Percentiles rank a stretch among this genome's conserved stretches.
phyloP scores from a whole-genome alignment of 2,113 vertebrate genomes.

The Myiozetetes cayanensis region DNA sequence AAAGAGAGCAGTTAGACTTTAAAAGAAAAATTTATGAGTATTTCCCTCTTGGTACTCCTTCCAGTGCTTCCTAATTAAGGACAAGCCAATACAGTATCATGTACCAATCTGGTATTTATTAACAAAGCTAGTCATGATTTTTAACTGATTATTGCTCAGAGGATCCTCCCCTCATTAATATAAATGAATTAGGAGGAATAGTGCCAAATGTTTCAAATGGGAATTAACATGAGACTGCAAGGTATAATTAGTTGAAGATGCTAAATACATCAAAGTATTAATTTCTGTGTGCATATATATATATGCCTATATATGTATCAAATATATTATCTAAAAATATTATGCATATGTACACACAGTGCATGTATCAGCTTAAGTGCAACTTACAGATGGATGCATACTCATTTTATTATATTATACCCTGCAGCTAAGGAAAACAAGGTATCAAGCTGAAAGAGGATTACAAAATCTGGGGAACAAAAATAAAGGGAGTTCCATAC shows the following conservation, averaged over 20 bases:
- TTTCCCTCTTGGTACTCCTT: slow-evolving; percentile 61
- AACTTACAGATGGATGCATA: not conserved
- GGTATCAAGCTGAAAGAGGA: not conserved
- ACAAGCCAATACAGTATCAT: slow-evolving; percentile 56
- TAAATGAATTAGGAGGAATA: slow-evolving; percentile 68
- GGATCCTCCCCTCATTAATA: slow-evolving; percentile 71
- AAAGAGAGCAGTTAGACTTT: slow-evolving; percentile 57
- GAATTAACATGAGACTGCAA: slow-evolving; percentile 62
- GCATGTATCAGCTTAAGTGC: not conserved
- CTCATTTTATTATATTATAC: not conserved
- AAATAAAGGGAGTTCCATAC: not conserved
- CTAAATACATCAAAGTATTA: slow-evolving; percentile 66
- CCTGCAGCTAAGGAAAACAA: not conserved
- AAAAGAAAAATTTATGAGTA: slow-evolving; percentile 59
- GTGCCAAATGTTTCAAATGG: slow-evolving; percentile 67
- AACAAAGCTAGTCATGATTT: slow-evolving; percentile 69
- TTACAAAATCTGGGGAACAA: not conserved
- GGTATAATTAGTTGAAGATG: slow-evolving; percentile 68
- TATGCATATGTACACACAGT: not conserved
- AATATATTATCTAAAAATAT: slow-evolving; percentile 15
- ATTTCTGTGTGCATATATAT: slow-evolving; percentile 31
- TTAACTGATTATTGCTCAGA: slow-evolving; percentile 69
- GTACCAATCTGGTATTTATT: slow-evolving; percentile 70
- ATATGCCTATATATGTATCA: not conserved
- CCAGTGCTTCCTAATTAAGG: slow-evolving; percentile 63